phyloP scores from a whole-genome alignment of 2,888 invertebrate species.

The Noctua janthina region DNA sequence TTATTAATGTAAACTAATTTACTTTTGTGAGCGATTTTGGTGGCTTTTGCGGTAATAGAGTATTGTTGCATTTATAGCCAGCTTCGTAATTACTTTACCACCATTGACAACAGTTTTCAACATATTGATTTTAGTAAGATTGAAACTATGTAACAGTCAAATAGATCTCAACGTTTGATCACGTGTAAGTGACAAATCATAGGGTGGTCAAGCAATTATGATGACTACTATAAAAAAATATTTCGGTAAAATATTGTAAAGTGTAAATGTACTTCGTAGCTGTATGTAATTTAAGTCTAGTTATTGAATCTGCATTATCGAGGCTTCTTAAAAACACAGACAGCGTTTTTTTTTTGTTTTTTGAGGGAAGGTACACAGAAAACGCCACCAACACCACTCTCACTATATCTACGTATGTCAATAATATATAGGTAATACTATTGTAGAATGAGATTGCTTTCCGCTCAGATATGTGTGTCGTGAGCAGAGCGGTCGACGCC shows the following conservation, averaged over 20 bases:
- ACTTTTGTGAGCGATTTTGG: conserved; percentile 40
- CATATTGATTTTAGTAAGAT: background rate
- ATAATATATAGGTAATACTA: conserved; percentile 68
- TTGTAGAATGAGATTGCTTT: conserved; percentile 87
- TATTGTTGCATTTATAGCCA: background rate
- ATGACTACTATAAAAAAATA: background rate
- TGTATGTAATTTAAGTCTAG: background rate
- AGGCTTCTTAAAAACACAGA: background rate
- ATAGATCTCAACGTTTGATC: background rate
- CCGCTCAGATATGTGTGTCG: conserved; percentile 87
- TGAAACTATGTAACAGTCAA: background rate
- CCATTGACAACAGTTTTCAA: background rate
- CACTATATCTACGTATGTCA: conserved; percentile 79
- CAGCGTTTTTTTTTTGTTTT: background rate
- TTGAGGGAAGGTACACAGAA: conserved; percentile 6
- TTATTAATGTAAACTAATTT: conserved; percentile 65
- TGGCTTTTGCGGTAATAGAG: conserved; percentile 37
- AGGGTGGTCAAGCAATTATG: background rate
- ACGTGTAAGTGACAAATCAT: background rate
- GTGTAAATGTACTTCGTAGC: background rate
- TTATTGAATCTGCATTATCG: background rate
- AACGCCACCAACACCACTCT: conserved; percentile 57
- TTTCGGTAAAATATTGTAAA: background rate
- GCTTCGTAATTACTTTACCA: conserved; percentile 1
- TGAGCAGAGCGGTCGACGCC: conserved; percentile 78